Conservation (phyloP, 2,797 vertebrate species). For the Bucorvus abyssinicus region DNA sequence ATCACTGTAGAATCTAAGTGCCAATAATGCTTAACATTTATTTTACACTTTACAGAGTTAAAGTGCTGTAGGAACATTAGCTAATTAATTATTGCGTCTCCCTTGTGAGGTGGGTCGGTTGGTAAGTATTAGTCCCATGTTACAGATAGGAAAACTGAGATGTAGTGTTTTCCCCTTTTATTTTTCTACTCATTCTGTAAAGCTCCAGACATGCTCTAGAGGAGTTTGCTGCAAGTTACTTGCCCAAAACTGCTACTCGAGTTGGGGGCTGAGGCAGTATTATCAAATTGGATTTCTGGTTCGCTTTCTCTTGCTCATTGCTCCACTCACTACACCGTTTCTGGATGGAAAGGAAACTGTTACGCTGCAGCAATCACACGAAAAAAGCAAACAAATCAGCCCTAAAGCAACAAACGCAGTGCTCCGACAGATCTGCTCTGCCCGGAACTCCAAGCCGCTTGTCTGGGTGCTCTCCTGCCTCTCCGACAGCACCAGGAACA, state of each 20-base stretch:
- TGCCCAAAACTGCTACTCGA: neutral
- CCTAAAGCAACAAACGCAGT: neutral
- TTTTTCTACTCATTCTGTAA: constrained; percentile 21
- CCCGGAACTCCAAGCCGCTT: neutral
- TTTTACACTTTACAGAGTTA: constrained; percentile 69
- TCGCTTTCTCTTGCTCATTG: neutral
- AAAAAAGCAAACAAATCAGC: neutral
- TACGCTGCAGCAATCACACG: accelerated
- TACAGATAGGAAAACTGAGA: constrained; percentile 61
- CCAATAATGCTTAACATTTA: constrained; percentile 72
- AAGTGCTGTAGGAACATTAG: constrained; percentile 69
- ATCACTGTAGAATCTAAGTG: constrained; percentile 69
- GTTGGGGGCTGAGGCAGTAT: neutral
- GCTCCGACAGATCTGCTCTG: neutral
- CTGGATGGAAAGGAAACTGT: neutral
- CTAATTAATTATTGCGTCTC: constrained; percentile 71
- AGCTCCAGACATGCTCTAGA: neutral
- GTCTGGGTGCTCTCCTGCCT: neutral
- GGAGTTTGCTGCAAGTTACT: neutral
- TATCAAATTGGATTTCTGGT: neutral
- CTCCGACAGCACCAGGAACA: neutral
- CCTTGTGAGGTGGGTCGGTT: constrained; percentile 53
- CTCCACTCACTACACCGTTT: accelerated
- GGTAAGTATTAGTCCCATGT: constrained; percentile 65
- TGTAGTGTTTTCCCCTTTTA: constrained; percentile 39